These are phyloP conservation scores for Lagopus leucura DNA, from an alignment of 2,113 vertebrate species.

Conservation along the genomic window DNA sequence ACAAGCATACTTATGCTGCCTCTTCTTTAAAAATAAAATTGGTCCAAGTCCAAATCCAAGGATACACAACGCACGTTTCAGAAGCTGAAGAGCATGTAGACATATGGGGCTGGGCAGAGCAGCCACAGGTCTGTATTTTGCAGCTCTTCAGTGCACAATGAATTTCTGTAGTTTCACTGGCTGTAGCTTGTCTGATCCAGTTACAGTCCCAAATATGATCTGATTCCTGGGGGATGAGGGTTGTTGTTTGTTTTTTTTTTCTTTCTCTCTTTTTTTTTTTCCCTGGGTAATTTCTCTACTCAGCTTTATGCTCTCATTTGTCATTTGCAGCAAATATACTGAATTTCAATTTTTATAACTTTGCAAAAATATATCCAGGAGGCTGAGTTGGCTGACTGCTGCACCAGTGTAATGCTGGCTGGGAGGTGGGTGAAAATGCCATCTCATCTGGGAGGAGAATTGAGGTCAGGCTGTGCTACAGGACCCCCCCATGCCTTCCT, in stretches of 20 bases:
- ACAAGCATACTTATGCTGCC: fast-evolving
- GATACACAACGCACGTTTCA: background rate
- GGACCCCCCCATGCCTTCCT: background rate
- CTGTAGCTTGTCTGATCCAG: constrained; percentile 21
- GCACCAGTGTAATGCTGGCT: background rate
- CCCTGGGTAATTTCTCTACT: background rate
- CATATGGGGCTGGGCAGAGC: background rate
- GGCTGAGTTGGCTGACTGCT: background rate
- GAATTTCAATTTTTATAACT: constrained; percentile 36
- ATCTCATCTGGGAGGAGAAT: background rate
- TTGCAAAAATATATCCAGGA: background rate
- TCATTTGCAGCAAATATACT: constrained; percentile 40
- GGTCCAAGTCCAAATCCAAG: background rate
- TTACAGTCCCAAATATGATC: constrained; percentile 36
- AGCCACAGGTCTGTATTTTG: background rate
- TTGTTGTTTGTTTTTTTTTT: background rate
- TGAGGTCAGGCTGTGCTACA: background rate
- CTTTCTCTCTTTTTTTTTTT: background rate
- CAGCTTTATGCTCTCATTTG: constrained; percentile 25
- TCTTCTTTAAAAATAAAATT: background rate
- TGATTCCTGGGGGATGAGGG: background rate
- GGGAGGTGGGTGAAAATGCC: background rate
- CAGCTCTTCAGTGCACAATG: constrained; percentile 15
- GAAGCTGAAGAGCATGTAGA: background rate
- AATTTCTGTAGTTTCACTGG: constrained; percentile 27